Evolutionary conservation across 2,797 vertebrate species (phyloP), one percentile per base, ranked within the genome.

Genomic region (Alcedo quadribrachys): DNA sequence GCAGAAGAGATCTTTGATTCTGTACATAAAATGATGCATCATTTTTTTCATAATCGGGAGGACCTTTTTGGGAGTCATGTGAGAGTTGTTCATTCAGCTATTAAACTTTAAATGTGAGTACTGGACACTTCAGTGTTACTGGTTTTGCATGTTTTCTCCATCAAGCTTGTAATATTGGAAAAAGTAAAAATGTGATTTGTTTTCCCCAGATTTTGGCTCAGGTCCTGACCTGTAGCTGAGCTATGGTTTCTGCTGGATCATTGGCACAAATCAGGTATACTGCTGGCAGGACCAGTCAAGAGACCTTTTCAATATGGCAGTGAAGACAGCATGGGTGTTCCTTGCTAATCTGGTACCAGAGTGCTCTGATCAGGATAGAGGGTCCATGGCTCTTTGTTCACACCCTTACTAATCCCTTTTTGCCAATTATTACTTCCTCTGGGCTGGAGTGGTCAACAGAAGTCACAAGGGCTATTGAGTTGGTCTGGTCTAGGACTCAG

Each of bases 301-400:
- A 57, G 33, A 70, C 32, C 21, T 55, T 45, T 79, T 32, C 30
- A 60, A 3, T 45, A 7, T 14, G 20, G 57, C 73, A 63, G 15
- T 22, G 15, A 75, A 71, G 27, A 48, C 61, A 82, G 30, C 13
- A 12, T 0, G 0, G 10, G 12, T 18, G 18, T 6, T 87, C 33
- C 42, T 50, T 20, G 7, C 33, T 66, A 45, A 21, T 35, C 65
- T 19, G 37, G 12, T 37, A 12, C 35, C 63, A 3, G 25, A 21
- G 37, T 11, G 40, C 27, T 85, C 28, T 62, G 24, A 28, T 10
- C n/a, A 63, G 15, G 27, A 42, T 21, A 84, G 42, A 10, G 25
- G 5, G 2, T 15, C 25, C 9, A 22, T 48, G 4, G 6, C 40
- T 69, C 75, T 60, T 46, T 48, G 76, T 30, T 55, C 28, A 9